Conservation (phyloP, 2,797 vertebrate species). For the Pangasius larnaudii region DNA sequence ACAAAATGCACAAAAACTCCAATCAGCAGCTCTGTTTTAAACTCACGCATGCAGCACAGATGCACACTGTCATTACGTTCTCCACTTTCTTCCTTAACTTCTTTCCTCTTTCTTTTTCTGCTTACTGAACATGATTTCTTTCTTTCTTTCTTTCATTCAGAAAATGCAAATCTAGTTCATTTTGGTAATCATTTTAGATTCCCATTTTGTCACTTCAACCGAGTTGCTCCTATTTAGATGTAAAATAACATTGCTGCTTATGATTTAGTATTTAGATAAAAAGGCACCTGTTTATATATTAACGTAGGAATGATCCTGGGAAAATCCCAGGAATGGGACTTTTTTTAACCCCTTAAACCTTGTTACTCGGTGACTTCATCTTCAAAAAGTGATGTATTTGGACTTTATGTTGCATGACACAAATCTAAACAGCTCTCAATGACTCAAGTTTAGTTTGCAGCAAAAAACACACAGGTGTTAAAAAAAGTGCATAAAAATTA, state of each 20-base stretch:
- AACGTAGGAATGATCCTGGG: not conserved
- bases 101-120: not conserved
- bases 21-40: not conserved
- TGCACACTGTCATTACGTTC: not conserved
- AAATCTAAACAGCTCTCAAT: not conserved
- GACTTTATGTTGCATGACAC: not conserved
- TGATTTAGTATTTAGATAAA: not conserved
- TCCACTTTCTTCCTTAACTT: not conserved
- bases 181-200: not conserved
- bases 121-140: not conserved
- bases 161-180: no score
- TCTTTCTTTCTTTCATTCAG: not conserved
- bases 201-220: not conserved
- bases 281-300: not conserved
- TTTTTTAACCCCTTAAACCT: not conserved
- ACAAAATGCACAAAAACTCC: not conserved
- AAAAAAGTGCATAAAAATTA: not conserved
- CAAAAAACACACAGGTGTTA: not conserved
- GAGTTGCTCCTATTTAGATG: not conserved
- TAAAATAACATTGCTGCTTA: not conserved
- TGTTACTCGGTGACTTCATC: not conserved
- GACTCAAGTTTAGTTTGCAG: not conserved
- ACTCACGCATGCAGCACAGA: no score
- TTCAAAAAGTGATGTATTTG: not conserved
- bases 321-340: not conserved